These are phyloP conservation scores for Origma solitaria DNA, from an alignment of 2,113 vertebrate genomes.

Conservation along the genomic window DNA sequence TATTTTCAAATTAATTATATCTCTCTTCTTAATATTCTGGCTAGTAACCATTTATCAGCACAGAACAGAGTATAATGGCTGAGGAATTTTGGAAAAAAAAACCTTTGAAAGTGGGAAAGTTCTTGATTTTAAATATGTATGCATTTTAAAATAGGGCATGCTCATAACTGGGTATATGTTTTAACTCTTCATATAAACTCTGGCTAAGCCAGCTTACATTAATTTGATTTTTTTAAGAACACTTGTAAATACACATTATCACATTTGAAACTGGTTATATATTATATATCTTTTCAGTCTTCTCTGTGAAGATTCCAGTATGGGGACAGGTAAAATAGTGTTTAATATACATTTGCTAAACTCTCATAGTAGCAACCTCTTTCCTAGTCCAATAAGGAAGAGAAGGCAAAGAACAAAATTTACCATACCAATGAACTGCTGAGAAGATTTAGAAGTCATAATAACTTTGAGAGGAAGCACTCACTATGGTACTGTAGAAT, in stretches of 20 bases:
- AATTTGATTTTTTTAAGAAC: neutral
- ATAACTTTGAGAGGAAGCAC: neutral
- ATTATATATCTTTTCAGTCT: neutral
- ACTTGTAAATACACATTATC: neutral
- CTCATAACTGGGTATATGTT: neutral
- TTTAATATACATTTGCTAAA: neutral
- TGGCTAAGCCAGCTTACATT: neutral
- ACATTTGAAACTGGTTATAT: neutral
- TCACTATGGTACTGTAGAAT: neutral
- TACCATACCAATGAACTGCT: neutral
- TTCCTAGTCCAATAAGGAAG: neutral
- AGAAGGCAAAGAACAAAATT: neutral
- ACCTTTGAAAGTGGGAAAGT: neutral
- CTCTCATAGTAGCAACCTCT: neutral
- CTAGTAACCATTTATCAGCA: neutral
- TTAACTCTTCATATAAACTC: neutral
- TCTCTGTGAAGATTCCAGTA: neutral
- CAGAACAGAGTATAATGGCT: neutral
- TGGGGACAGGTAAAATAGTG: neutral
- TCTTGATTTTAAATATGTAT: neutral
- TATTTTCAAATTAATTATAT: neutral
- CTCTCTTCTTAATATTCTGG: neutral
- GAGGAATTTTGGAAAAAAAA: neutral
- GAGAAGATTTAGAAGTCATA: neutral
- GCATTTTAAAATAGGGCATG: neutral